Evolutionary conservation across 2,888 invertebrate genomes (phyloP).

Genomic region (Ectropis crepuscularia): DNA sequence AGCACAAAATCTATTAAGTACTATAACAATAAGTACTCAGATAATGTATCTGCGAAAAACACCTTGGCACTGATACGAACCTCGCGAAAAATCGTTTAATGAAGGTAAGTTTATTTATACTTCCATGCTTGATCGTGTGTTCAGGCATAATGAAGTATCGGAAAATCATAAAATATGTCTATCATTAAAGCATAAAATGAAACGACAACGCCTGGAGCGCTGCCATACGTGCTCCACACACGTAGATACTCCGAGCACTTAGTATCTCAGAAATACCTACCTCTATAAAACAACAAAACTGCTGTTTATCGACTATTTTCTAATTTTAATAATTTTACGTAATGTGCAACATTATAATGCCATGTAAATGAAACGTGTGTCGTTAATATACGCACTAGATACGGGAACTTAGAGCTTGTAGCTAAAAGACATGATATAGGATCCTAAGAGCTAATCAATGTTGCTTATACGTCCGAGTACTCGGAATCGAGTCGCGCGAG

Average conservation of each 20-base stretch:
- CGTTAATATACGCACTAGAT: constrained; percentile 54
- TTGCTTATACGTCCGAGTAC: constrained; percentile 69
- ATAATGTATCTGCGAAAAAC: constrained; percentile 22
- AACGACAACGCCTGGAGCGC: constrained; percentile 52
- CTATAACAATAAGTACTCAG: constrained; percentile 17
- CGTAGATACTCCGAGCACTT: constrained; percentile 30
- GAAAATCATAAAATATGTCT: constrained; percentile 56
- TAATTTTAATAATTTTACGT: constrained; percentile 71
- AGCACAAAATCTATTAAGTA: constrained; percentile 21
- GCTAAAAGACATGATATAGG: constrained; percentile 63
- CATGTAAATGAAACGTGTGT: constrained; percentile 71
- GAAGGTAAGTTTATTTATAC: constrained; percentile 35
- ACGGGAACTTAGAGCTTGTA: constrained; percentile 56
- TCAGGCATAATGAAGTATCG: constrained; percentile 54
- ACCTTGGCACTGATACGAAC: constrained; percentile 37
- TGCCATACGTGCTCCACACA: constrained; percentile 52
- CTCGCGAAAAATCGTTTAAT: constrained; percentile 42
- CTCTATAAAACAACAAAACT: constrained; percentile 59
- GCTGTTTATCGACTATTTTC: constrained; percentile 66
- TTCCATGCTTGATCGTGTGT: constrained; percentile 41
- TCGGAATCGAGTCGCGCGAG: constrained; percentile 69
- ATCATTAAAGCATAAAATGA: constrained; percentile 53
- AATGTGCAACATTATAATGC: constrained; percentile 66
- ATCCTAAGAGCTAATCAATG: constrained; percentile 70
- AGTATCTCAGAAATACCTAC: constrained; percentile 40